Base-by-base conservation (phyloP, 2,797 vertebrate species). In the Valencia hispanica region DNA sequence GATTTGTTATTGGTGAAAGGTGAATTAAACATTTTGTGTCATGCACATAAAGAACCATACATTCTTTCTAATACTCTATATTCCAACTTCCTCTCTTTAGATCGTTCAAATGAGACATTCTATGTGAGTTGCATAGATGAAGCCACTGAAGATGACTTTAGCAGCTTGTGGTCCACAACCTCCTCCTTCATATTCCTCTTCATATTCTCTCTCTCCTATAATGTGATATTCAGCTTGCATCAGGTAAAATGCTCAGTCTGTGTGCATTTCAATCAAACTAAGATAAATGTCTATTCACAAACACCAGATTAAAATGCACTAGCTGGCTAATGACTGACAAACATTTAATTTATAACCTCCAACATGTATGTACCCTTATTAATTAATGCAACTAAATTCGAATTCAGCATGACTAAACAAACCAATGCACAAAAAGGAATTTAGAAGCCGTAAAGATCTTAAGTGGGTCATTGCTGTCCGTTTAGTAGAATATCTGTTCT, bases 131-230 rank as follows among this genome's bases (percentile, higher is more conserved):
- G 72, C 72, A 66, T 34, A 39, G 15, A 80, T 1, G 71, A 51
- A 41, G n/a, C 2, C 12, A 1, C 0, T 77, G 83, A 81, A 47
- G 92, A 93, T 39, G 91, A 93, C 22, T 73, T 82, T 77, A 85
- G 74, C 66, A 94, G 90, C 80, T 78, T 92, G 77, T 94, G 91
- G 91, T 91, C 86, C 78, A 90, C 90, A 80, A 30, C 89, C 57
- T 81, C 72, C 43, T 86, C 84, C 68, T 92, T 90, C 83, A 88
- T 93, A 78, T 87, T 90, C 5, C 89, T 94, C 79, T 94, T 93
- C 76, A 86, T 94, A 73, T 83, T 84, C 22, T 87, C 89, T 66
- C 53, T 92, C 20, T n/a, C 85, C 73, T 92, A 88, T 84, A 90
- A 74, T 53, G 68, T 86, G 57, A 36, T 91, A 14, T 57, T 91